phyloP scores from a whole-genome alignment of 2,113 vertebrate species.

The Oceanites oceanicus region DNA sequence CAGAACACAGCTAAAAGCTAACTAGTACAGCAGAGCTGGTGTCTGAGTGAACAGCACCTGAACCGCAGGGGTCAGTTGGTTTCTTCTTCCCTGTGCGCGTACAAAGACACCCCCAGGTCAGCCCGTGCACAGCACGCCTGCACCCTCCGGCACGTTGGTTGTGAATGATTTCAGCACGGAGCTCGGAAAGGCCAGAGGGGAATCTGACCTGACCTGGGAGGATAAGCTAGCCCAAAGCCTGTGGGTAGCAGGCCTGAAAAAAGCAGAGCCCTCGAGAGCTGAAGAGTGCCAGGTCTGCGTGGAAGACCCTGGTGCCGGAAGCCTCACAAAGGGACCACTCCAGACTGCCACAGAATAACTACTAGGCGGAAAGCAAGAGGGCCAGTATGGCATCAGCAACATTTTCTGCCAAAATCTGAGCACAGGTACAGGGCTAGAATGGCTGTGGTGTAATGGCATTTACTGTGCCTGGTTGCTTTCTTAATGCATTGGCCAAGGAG shows the following conservation, averaged over 20 bases:
- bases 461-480: neutral
- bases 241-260: neutral
- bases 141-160: fast-evolving
- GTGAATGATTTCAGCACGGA: neutral
- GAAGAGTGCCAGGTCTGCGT: neutral
- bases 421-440: no score
- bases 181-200: neutral
- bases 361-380: neutral
- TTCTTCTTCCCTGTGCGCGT: fast-evolving
- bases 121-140: fast-evolving
- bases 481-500: neutral
- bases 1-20: neutral
- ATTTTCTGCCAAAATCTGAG: neutral
- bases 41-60: neutral
- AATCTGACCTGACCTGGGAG: neutral
- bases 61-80: fast-evolving
- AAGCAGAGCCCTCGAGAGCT: no score
- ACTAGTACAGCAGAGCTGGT: neutral
- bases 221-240: neutral
- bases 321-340: neutral
- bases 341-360: neutral
- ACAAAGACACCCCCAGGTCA: fast-evolving
- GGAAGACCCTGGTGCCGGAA: neutral
- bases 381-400: neutral
- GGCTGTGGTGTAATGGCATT: neutral